These are phyloP conservation scores for Xiphydria camelus DNA, from an alignment of 2,888 invertebrate genomes.

Conservation along the genomic window DNA sequence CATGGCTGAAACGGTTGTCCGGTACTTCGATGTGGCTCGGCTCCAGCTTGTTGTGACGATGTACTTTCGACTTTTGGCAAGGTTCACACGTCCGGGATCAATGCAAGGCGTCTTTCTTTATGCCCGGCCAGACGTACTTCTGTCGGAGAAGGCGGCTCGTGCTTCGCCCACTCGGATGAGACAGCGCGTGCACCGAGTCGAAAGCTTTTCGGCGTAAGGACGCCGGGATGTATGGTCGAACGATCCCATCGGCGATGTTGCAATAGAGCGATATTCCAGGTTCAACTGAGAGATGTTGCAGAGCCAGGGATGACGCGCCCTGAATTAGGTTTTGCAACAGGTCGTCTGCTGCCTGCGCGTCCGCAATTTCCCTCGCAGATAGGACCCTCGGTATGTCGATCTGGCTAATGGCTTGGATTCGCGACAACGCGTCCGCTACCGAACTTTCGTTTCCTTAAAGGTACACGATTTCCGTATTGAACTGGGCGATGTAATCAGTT, in stretches of 20 bases:
- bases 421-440: background rate
- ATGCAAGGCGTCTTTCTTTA: background rate
- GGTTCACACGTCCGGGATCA: slow-evolving; percentile 19
- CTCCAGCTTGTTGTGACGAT: slow-evolving; percentile 11
- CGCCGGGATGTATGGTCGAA: slow-evolving; percentile 22
- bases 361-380: background rate
- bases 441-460: background rate
- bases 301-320: background rate
- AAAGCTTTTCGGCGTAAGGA: slow-evolving; percentile 17
- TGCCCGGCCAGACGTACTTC: background rate
- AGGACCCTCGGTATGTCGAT: background rate
- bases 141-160: background rate
- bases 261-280: slow-evolving; percentile 10
- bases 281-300: background rate
- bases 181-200: background rate
- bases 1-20: slow-evolving; percentile 7
- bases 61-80: slow-evolving; percentile 21
- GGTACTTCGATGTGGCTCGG: slow-evolving; percentile 12
- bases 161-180: background rate
- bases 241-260: slow-evolving; percentile 11
- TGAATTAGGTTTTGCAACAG: background rate
- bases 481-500: background rate
- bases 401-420: background rate
- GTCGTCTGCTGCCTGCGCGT: background rate
- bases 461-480: background rate